Evolutionary conservation across 2,888 invertebrate genomes (phyloP), one percentile per base, ranked within the genome.

Genomic region (Andrena minutula): DNA sequence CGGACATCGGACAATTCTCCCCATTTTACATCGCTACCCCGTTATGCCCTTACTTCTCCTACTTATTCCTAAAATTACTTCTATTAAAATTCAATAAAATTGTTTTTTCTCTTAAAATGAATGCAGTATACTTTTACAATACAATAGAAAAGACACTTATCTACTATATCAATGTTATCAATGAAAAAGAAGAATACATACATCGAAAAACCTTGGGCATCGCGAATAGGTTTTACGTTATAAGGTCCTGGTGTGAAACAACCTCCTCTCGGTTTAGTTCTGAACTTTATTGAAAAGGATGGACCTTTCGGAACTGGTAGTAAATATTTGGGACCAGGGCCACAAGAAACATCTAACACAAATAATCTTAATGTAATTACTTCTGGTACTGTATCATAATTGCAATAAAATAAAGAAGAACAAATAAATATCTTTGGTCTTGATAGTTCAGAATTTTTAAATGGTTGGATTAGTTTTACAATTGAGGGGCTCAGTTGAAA

Each of bases 301-400:
- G 88, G 89, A 47, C 49, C 63, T 51, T 70, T 82, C 16, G 75
- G 41, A 2, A 58, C 41, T 53, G 77, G 72, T 47, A 90, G 35
- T 2, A 61, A 4, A 61, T 91, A 91, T 56, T 89, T 86, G 1
- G 90, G 90, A 6, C 91, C 91, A n/a, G 91, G 91, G 20, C 81
- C 66, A 8, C 71, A 65, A 2, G n/a, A 16, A 26, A 58, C 53
- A 6, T 53, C 86, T 87, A 26, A 5, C 30, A 65, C 30, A 41
- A 51, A 32, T n/a, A 26, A 41, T 53, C 2, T 26, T 56, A 12
- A 26, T n/a, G 20, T 56, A 20, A n/a, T n/a, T 49, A 41, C 35
- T 61, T 28, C 26, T 16, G 23, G 4, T n/a, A 47, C 2, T 10
- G 6, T 26, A 5, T 58, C 2, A 68, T 16, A 41, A 16, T 41